phyloP scores from a whole-genome alignment of 2,797 vertebrate genomes.

The Heliangelus exortis region DNA sequence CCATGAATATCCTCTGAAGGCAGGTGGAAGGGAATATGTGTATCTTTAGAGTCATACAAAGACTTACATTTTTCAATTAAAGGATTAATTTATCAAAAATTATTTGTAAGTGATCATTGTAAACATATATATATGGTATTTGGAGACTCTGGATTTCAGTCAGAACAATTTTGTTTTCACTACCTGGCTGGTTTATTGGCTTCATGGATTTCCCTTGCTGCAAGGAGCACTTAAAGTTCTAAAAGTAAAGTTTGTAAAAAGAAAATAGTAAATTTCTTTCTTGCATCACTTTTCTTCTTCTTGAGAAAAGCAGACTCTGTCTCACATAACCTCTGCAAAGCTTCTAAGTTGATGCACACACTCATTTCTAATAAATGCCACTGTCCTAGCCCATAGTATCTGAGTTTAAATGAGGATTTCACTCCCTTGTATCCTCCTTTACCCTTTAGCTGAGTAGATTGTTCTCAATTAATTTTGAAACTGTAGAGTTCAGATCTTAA shows the following conservation, averaged over 20 bases:
- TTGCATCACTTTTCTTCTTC: neutral
- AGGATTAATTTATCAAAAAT: neutral
- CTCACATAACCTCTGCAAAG: neutral
- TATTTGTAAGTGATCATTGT: neutral
- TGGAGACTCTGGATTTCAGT: neutral
- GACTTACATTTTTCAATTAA: neutral
- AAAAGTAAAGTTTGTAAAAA: neutral
- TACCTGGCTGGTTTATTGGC: neutral
- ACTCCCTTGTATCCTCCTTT: neutral
- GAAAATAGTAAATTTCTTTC: neutral
- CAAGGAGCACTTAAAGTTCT: neutral
- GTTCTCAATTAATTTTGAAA: neutral
- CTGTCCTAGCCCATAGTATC: neutral
- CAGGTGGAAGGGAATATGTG: neutral
- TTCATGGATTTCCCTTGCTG: neutral
- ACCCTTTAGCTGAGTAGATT: neutral
- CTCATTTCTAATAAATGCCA: neutral
- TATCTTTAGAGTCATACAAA: neutral
- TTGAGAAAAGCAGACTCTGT: neutral
- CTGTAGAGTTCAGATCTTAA: neutral
- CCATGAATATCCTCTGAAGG: neutral
- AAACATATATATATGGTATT: neutral
- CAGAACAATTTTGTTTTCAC: neutral
- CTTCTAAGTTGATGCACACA: neutral
- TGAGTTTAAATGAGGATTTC: neutral